Percentiles rank a stretch among this genome's conserved stretches.
These are phyloP conservation scores for Heliconius cydno DNA, from an alignment of 2,888 invertebrate species.

Conservation along the genomic window DNA sequence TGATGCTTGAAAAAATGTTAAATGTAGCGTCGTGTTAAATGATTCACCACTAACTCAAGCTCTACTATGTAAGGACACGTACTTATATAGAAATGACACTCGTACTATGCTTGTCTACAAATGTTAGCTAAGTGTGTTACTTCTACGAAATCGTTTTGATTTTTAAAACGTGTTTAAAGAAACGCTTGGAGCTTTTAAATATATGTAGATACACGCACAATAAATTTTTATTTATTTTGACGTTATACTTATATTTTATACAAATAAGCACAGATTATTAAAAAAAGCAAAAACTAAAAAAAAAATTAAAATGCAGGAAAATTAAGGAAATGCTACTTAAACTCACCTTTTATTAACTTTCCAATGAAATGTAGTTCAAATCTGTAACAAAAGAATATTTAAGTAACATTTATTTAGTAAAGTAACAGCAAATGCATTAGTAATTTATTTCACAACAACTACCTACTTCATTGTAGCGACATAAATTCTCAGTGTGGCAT, in stretches of 20 bases:
- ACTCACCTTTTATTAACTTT: not conserved
- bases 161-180: not conserved
- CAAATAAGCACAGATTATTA: too few relatives aligned
- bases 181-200: not conserved
- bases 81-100: constrained; percentile 46
- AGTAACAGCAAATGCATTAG: not conserved
- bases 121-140: constrained; percentile 15
- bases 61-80: constrained; percentile 43
- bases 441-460: constrained; percentile 5
- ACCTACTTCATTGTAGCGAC: constrained; percentile 10
- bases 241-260: too few relatives aligned
- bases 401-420: not conserved
- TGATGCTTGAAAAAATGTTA: not conserved
- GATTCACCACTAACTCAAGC: constrained; percentile 44
- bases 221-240: too few relatives aligned
- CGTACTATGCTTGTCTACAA: constrained; percentile 32
- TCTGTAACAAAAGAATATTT: constrained; percentile 18
- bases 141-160: constrained; percentile 35
- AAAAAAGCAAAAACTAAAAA: too few relatives aligned
- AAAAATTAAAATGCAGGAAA: not conserved
- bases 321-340: not conserved
- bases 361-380: not conserved
- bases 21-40: constrained; percentile 14
- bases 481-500: constrained; percentile 28
- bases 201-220: not conserved